Conservation (phyloP, 92 coral and sea anemone species). For the Siderastrea siderea region DNA sequence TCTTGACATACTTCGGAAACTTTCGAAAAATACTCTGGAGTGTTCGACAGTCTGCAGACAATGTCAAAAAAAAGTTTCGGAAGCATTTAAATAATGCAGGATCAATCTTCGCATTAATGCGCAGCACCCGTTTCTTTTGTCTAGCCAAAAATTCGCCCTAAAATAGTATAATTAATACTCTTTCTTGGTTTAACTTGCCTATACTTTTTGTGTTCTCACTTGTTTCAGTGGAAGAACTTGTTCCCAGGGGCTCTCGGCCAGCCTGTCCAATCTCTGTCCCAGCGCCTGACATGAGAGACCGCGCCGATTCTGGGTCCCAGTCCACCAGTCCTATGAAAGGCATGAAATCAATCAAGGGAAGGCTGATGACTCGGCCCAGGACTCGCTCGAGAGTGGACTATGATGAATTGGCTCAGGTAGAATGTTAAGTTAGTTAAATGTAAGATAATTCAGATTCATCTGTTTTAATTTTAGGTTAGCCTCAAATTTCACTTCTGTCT, state of each 20-base stretch:
- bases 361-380: constrained; percentile 66
- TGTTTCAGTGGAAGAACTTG: constrained; percentile 40
- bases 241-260: constrained; percentile 52
- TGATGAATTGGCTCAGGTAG: constrained; percentile 84
- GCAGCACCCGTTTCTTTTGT: too few relatives aligned
- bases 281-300: constrained; percentile 70
- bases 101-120: too few relatives aligned
- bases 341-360: constrained; percentile 80
- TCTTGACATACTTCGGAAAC: too few relatives aligned
- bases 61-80: too few relatives aligned
- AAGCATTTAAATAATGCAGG: too few relatives aligned
- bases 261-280: constrained; percentile 75
- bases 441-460: neutral
- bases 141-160: too few relatives aligned
- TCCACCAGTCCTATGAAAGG: constrained; percentile 72
- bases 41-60: too few relatives aligned
- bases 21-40: too few relatives aligned
- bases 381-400: constrained; percentile 71
- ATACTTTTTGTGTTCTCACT: neutral
- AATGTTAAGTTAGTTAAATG: neutral
- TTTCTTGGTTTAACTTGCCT: too few relatives aligned
- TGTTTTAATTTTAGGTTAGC: neutral
- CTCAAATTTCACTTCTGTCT: too few relatives aligned
- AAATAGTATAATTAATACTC: too few relatives aligned
- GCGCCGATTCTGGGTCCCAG: constrained; percentile 74